Evolutionary conservation across 2,888 invertebrate genomes (phyloP), one percentile per base, ranked within the genome.

Genomic region (Archaeoteleia sp.): DNA sequence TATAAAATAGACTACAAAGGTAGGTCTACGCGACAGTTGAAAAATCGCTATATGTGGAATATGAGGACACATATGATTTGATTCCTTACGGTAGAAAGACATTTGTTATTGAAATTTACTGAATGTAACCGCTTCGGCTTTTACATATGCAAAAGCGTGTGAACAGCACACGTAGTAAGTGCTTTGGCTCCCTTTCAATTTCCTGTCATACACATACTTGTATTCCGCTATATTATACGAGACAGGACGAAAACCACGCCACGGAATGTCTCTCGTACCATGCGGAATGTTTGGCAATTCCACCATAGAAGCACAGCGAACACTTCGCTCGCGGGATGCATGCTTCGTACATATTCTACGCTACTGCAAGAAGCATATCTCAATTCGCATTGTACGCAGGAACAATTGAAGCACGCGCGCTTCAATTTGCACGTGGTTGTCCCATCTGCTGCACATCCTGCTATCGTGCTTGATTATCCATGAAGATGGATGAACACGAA

Each of bases 321-420:
- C 60, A 48, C 32, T 49, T 61, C 45, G 53, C 39, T 27, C 60
- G 25, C 48, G 42, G 25, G 40, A 65, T 57, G 40, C 63, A 60
- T 63, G 60, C 48, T 25, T 46, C 43, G 55, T 57, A 35, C 69
- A 55, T 65, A 53, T 17, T 51, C 61, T 46, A 37, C 55, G 54
- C 32, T 42, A 30, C 48, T 42, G 37, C 61, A 61, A 69, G 69
- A 66, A 67, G 57, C 65, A 66, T 61, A 66, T 61, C 69, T 69
- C 69, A 65, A 69, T 65, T 46, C 60, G 55, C 65, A 65, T 69
- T 69, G 65, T 69, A 51, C 61, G 61, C 29, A 29, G 51, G 25
- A 46, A 69, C 65, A 69, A 65, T 61, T 69, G 69, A 61, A 53
- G 60, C 53, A 53, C 60, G 57, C 63, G 61, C 57, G 65, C 61